A percentile compares a stretch with the other conserved stretches of the same genome.
These are phyloP conservation scores for Acholoe squamosa DNA, from an alignment of 2,888 invertebrate species.

Conservation along the genomic window DNA sequence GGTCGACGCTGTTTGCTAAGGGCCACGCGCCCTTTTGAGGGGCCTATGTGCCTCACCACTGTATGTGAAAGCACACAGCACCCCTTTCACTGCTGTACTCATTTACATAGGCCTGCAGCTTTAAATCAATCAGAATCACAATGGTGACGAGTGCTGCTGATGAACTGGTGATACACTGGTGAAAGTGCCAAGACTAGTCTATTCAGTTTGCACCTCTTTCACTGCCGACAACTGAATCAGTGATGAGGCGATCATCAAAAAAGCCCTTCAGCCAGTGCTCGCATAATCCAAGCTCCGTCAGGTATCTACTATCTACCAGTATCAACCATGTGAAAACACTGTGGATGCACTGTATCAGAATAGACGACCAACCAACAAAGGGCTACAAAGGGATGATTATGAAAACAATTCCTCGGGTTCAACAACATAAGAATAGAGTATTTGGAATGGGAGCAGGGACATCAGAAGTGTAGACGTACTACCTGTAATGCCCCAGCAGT, in stretches of 20 bases:
- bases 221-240: slow-evolving; percentile 9
- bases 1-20: slow-evolving; percentile 42
- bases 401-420: no score
- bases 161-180: slow-evolving; percentile 24
- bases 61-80: neutral
- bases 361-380: no score
- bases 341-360: no score
- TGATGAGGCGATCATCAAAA: neutral
- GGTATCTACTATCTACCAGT: no score
- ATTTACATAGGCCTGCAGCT: slow-evolving; percentile 55
- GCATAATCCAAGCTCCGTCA: no score
- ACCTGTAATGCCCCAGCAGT: neutral
- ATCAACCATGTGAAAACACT: no score
- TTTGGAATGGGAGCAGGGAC: no score
- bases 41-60: neutral
- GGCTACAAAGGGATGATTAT: no score
- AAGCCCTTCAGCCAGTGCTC: no score
- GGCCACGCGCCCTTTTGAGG: slow-evolving; percentile 39
- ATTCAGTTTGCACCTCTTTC: neutral
- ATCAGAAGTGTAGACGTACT: no score
- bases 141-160: slow-evolving; percentile 37
- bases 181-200: neutral
- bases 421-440: no score
- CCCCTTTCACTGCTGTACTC: neutral
- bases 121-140: slow-evolving; percentile 51